Percentiles rank a stretch among this genome's conserved stretches.
phyloP scores from a whole-genome alignment of 2,888 invertebrate species.

The Cheilosia vulpina region DNA sequence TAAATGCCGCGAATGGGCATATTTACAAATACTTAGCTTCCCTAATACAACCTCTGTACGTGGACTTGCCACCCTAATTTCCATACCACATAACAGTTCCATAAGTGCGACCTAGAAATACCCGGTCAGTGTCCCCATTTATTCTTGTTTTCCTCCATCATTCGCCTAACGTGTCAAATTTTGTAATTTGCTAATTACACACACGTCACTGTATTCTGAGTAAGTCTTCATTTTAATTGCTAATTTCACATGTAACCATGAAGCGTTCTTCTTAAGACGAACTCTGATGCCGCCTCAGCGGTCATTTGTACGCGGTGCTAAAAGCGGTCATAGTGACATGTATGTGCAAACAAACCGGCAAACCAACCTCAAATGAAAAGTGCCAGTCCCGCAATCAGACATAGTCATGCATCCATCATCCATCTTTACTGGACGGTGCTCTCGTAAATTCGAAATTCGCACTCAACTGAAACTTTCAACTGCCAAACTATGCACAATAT shows the following conservation, averaged over 20 bases:
- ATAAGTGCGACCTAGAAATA: conserved; percentile 13
- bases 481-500: not conserved
- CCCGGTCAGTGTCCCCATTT: conserved; percentile 36
- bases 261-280: conserved; percentile 13
- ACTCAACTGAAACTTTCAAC: conserved; percentile 39
- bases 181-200: conserved; percentile 31
- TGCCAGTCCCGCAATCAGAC: not conserved
- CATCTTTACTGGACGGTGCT: not conserved
- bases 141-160: conserved; percentile 8
- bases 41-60: not conserved
- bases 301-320: not conserved
- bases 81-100: not conserved
- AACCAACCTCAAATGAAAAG: conserved; percentile 11
- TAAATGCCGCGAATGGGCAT: no score
- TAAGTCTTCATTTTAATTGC: conserved; percentile 40
- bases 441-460: conserved; percentile 26
- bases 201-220: not conserved
- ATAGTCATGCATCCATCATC: conserved; percentile 3
- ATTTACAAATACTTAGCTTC: no score
- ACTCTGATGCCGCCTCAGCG: conserved; percentile 10
- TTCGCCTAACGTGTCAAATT: conserved; percentile 29
- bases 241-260: conserved; percentile 33
- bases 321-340: not conserved
- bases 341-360: not conserved
- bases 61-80: not conserved